Evolutionary conservation across 2,888 invertebrate genomes (phyloP).

Genomic region (Standfussiana lucernea): DNA sequence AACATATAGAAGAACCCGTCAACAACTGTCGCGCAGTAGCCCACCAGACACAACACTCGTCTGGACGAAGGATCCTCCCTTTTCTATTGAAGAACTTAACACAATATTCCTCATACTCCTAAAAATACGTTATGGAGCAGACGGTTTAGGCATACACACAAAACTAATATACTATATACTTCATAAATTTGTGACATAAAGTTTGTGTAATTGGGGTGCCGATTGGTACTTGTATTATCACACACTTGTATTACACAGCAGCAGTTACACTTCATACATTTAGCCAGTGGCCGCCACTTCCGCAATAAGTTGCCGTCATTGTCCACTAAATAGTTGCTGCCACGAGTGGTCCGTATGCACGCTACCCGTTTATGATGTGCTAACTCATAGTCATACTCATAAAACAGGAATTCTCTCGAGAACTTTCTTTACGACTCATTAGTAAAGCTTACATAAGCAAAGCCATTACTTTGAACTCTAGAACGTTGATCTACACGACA

Average conservation of each 20-base stretch:
- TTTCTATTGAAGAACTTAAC: neutral
- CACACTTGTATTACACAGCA: no score
- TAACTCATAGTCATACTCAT: slow-evolving; percentile 2
- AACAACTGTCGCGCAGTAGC: neutral
- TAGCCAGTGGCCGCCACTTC: neutral
- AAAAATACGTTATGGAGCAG: neutral
- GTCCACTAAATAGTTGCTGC: neutral
- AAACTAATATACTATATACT: no score
- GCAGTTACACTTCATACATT: neutral
- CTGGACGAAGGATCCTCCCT: neutral
- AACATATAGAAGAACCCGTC: neutral
- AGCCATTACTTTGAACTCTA: slow-evolving; percentile 19
- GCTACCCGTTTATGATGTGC: neutral
- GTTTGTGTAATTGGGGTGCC: neutral
- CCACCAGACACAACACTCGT: no score
- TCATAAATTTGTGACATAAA: neutral
- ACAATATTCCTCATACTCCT: neutral
- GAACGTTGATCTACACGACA: slow-evolving; percentile 34
- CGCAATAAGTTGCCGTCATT: neutral
- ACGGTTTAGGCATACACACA: no score
- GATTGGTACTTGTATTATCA: neutral
- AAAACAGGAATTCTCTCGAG: slow-evolving; percentile 30
- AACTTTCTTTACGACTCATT: slow-evolving; percentile 56
- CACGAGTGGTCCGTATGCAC: neutral
- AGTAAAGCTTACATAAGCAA: slow-evolving; percentile 50